Base-by-base conservation (phyloP, 2,113 vertebrate genomes). In the Entomyzon cyanotis region DNA sequence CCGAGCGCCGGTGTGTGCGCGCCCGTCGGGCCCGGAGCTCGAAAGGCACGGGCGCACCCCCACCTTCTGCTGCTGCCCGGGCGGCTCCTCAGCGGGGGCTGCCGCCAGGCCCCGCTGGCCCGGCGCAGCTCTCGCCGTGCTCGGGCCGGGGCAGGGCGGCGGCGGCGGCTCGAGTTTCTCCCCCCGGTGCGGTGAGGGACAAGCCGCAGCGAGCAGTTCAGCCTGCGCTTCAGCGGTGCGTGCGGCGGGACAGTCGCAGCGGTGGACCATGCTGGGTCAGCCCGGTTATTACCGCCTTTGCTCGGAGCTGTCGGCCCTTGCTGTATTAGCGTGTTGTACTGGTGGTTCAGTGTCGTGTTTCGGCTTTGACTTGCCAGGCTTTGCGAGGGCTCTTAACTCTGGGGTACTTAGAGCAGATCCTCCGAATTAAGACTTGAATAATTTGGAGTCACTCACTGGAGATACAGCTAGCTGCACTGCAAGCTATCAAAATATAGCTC, bases 171-270 rank as follows among this genome's bases (percentile, higher is more conserved):
- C 20, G n/a, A 15, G 42, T 39, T 35, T 39, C 22, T 22, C 0
- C 16, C 7, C 7, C 8, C 4, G 7, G 20, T 50, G 28, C 9
- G 4, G 4, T 15, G 12, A 39, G 62, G 20, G 16, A 5, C 19
- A 0, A 6, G 49, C 2, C 17, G 0, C 14, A 4, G 25, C 16
- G 11, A 11, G 25, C 1, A 0, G 25, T 15, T 16, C 8, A 6
- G 4, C 5, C 14, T 1, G 68, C 21, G 25, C 44, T 15, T 1
- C 16, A 12, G 65, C 46, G 4, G 13, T 6, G 2, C 6, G 0
- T 4, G 59, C 1, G 6, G 9, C 37, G 50, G 55, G 47, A 6
- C n/a, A 9, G 2, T 37, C 1, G 20, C 28, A 1, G 25, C 11
- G 11, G 4, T 10, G 9, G 24, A 5, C 23, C 27, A 0, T 7